These are phyloP conservation scores for Gallinago media DNA, from an alignment of 2,113 vertebrate genomes.

Conservation along the genomic window DNA sequence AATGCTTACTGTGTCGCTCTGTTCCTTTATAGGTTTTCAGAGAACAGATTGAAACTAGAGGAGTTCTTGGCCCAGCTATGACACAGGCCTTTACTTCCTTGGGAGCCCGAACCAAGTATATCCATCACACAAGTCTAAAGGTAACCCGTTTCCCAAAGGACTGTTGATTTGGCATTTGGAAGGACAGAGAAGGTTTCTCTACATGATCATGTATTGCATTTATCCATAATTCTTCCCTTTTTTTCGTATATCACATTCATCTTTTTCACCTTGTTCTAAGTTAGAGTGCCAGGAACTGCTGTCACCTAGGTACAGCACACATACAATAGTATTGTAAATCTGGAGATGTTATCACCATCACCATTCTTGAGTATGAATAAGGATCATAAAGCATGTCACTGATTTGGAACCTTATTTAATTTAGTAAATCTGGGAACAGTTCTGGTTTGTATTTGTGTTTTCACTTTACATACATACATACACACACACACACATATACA, in stretches of 20 bases:
- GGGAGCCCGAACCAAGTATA: background rate
- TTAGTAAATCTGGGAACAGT: background rate
- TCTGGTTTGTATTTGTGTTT: background rate
- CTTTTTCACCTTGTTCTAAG: background rate
- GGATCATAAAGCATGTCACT: background rate
- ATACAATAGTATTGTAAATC: background rate
- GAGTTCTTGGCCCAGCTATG: background rate
- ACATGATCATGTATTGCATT: background rate
- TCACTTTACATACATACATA: background rate
- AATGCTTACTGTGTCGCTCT: background rate
- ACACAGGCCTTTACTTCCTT: background rate
- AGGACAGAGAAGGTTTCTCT: background rate
- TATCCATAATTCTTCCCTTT: background rate
- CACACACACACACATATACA: background rate
- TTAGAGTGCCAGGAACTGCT: background rate
- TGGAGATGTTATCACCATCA: background rate
- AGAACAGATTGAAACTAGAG: background rate
- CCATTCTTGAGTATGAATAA: background rate
- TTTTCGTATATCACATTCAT: background rate
- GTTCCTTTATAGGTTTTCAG: background rate
- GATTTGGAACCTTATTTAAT: background rate
- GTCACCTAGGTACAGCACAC: background rate
- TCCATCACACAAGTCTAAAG: background rate
- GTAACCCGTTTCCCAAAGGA: background rate
- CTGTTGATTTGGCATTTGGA: background rate